phyloP scores from a whole-genome alignment of 2,888 invertebrate genomes.

The Romanomermis culicivorax region DNA sequence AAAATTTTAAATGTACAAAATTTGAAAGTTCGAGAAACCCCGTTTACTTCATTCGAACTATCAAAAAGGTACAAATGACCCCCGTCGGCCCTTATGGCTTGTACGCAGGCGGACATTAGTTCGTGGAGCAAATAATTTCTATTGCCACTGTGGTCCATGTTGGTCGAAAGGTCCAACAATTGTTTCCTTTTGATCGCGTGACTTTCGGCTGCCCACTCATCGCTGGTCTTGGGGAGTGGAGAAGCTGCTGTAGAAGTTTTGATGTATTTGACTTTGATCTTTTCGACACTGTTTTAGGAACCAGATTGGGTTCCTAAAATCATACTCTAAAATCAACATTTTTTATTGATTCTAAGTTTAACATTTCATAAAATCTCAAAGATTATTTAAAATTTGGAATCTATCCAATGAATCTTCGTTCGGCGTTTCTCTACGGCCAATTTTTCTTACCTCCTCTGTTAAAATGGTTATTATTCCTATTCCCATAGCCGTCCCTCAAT shows the following conservation, averaged over 20 bases:
- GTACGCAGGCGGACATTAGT: conserved; percentile 43
- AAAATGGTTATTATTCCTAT: no score
- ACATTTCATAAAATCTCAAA: not conserved
- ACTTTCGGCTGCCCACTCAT: conserved; percentile 10
- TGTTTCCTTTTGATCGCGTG: conserved; percentile 45
- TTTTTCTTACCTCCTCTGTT: no score
- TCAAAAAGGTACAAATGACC: conserved; percentile 42
- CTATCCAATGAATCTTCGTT: no score
- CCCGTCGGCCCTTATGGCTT: conserved; percentile 45
- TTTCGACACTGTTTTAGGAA: no score
- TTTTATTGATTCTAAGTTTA: not conserved
- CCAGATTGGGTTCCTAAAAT: no score
- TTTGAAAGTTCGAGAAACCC: no score
- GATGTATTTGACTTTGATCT: no score
- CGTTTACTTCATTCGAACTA: conserved; percentile 1
- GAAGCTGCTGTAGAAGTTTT: not conserved
- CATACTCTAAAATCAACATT: no score
- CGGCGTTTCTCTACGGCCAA: no score
- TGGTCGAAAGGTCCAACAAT: conserved; percentile 42
- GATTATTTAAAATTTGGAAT: no score
- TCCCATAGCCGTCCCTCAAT: no score
- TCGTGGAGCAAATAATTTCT: conserved; percentile 46
- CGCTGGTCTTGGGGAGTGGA: not conserved
- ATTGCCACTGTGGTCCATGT: conserved; percentile 38
- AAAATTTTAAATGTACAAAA: no score